Base-by-base conservation (phyloP, 1,140 invertebrate species). In the Leguminivora glycinivorella region DNA sequence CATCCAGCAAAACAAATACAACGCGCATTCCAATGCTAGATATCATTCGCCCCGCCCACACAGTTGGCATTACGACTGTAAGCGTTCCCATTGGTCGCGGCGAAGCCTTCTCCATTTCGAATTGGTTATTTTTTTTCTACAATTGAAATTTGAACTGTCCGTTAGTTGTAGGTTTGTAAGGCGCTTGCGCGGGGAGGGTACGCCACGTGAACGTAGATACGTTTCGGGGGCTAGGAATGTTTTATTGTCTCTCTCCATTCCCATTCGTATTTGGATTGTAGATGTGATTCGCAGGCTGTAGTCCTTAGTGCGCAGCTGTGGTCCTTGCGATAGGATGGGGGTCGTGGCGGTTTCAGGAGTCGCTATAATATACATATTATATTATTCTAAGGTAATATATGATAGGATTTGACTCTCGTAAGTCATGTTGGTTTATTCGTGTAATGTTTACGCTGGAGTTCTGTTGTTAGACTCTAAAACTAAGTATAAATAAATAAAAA, bases 81-180 rank as follows among this genome's bases (percentile, higher is more conserved):
- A 80, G 87, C 87, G 79, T 72, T 91, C 85, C 84, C 75, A 91
- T 91, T 91, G 89, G 89, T 85, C 83, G 84, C 84, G 74, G 85
- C 82, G 81, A 88, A 91, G 88, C 83, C 85, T 91, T 88, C 88
- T 84, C 79, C 84, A 88, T 85, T 90, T 90, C 78, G 89, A 91
- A 89, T 91, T 89, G 88, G 89, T 87, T 89, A 88, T 88, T 84
- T 89, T 91, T 89, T 91, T 91, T 91, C 85, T 91, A 88, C 85
- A 84, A 91, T 91, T 91, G 88, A 87, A 91, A 89, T 91, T 89
- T 83, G 89, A 84, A 90, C 83, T 89, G 87, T 90, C 79, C 80
- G 86, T 90, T 90, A 88, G 89, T 88, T 88, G 86, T 87, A 75
- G 78, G 74, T 83, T 72, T 88, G 83, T 60, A 43, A 68, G 75